These are phyloP conservation scores for Platycercus adscitus DNA, from an alignment of 2,113 vertebrate species.

Conservation along the genomic window DNA sequence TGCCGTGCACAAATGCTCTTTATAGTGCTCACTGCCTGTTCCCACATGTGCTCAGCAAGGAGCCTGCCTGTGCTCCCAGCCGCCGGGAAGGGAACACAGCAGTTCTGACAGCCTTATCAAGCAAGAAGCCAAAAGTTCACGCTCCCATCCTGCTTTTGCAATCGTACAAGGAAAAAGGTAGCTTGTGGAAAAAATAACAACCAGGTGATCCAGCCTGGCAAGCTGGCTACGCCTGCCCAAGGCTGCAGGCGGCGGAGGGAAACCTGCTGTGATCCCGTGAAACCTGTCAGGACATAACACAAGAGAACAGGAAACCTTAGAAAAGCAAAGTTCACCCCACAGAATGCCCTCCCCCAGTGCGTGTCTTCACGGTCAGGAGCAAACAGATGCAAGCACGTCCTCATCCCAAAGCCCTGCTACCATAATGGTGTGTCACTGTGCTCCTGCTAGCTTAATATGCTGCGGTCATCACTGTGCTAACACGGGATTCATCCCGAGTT, in stretches of 20 bases:
- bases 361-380: neutral
- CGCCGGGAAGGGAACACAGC: neutral
- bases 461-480: neutral
- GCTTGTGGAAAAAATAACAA: neutral
- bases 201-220: neutral
- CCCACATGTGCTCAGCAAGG: neutral
- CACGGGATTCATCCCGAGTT: neutral
- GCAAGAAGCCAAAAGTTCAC: rapidly evolving
- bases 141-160: neutral
- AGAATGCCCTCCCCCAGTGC: neutral
- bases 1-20: neutral
- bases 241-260: rapidly evolving
- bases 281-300: neutral
- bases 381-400: neutral
- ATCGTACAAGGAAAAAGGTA: neutral
- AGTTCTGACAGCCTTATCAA: neutral
- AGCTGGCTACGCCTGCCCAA: neutral
- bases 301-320: neutral
- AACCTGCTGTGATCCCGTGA: neutral
- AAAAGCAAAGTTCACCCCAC: neutral
- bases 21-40: neutral
- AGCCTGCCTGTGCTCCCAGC: neutral
- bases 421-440: rapidly evolving
- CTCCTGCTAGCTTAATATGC: neutral
- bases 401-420: neutral